These are phyloP conservation scores for Acyrthosiphon pisum DNA, from an alignment of 1,140 invertebrate species.

Conservation along the genomic window DNA sequence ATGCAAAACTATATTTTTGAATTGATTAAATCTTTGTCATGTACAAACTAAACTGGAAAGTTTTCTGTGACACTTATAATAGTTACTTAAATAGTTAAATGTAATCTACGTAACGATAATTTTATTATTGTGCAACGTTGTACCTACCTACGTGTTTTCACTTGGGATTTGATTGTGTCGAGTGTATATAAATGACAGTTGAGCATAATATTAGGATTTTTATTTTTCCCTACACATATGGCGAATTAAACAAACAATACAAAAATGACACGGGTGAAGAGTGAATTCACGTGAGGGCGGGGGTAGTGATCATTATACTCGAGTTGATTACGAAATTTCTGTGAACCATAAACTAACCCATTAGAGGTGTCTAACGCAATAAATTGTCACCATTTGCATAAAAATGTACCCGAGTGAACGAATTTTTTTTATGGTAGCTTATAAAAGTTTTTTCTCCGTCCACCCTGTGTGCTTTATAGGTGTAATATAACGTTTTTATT, in stretches of 20 bases:
- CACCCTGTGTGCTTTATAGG: constrained; percentile 15
- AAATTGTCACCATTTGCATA: constrained; percentile 37
- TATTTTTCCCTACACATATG: not conserved
- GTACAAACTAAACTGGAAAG: not conserved
- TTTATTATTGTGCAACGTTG: not conserved
- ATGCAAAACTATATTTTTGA: not conserved
- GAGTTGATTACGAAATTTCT: constrained; percentile 41
- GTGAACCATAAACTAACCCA: constrained; percentile 43
- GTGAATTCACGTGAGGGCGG: not conserved
- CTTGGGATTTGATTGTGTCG: not conserved
- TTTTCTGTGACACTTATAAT: not conserved
- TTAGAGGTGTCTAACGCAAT: constrained; percentile 44
- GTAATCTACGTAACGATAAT: not conserved
- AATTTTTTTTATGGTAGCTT: constrained; percentile 47
- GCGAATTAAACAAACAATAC: not conserved
- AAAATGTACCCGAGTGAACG: constrained; percentile 11
- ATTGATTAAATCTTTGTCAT: not conserved
- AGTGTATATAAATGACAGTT: not conserved
- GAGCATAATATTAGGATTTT: not conserved
- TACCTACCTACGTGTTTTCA: not conserved
- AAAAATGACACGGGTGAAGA: not conserved
- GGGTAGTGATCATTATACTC: constrained; percentile 13
- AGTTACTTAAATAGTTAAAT: not conserved
- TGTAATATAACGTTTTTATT: constrained; percentile 41
- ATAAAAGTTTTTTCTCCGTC: constrained; percentile 28